These are phyloP conservation scores for Pycnomerus fuliginosus DNA, from an alignment of 2,888 invertebrate species.

Conservation along the genomic window DNA sequence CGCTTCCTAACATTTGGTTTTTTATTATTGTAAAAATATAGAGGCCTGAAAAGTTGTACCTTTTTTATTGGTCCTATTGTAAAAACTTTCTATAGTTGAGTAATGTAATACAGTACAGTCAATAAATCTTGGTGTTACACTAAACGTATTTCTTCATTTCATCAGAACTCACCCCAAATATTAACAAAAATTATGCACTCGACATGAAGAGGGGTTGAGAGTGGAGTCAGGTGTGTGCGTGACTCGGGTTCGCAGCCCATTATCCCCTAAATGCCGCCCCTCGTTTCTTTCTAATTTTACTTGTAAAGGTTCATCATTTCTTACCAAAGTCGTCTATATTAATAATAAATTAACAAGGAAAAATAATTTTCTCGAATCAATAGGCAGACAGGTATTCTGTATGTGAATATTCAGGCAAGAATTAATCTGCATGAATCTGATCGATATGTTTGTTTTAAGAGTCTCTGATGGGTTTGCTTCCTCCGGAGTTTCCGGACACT, in stretches of 20 bases:
- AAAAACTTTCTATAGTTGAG: conserved; percentile 39
- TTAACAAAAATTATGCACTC: conserved; percentile 18
- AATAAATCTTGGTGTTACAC: conserved; percentile 43
- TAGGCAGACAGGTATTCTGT: conserved; percentile 10
- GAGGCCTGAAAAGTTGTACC: conserved; percentile 35
- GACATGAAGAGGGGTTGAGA: conserved; percentile 14
- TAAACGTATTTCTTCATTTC: conserved; percentile 13
- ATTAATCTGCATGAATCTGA: conserved; percentile 18
- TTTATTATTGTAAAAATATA: conserved; percentile 25
- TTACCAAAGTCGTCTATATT: conserved; percentile 14
- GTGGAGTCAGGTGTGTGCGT: conserved; percentile 33
- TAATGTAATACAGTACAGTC: conserved; percentile 46
- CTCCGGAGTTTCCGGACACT: conserved; percentile 40
- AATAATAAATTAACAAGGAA: conserved; percentile 15
- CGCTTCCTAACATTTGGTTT: conserved; percentile 31
- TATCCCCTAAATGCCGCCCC: conserved; percentile 23
- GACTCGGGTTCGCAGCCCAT: conserved; percentile 25
- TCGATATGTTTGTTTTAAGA: conserved; percentile 20
- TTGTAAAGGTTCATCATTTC: conserved; percentile 26
- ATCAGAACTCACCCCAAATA: not conserved
- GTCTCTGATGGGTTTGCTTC: conserved; percentile 23
- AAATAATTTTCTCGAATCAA: conserved; percentile 18
- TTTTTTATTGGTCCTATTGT: conserved; percentile 41
- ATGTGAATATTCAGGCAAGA: conserved; percentile 9
- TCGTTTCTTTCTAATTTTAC: conserved; percentile 23